Base-by-base conservation (phyloP, 2,113 vertebrate species). In the Verasper variegatus region DNA sequence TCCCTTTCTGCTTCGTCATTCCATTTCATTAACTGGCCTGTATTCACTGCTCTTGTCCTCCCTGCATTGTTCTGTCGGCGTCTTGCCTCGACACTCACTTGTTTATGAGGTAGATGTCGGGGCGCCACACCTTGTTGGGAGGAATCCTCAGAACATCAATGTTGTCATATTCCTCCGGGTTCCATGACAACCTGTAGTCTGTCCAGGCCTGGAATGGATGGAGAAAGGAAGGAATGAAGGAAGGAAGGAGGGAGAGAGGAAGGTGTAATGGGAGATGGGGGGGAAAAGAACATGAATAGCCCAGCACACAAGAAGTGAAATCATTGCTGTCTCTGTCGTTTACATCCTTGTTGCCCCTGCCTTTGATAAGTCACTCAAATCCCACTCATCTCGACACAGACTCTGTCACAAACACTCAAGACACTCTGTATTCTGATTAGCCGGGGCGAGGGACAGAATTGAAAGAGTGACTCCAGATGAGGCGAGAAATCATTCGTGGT, bases 51-150 rank as follows among this genome's bases (percentile, higher is more conserved):
- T 42, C 40, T 42, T 42, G 35, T 37, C 35, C 35, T 10, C 35
- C 35, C 35, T 37, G 35, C 10, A 37, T 37, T 9, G 35, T 37
- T 37, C 35, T 47, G 45, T 14, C 14, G 45, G 15, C 4, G 45
- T 47, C 45, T 47, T 17, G 13, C 12, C 45, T 47, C 9, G 26
- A 58, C 27, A 84, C 94, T 91, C 69, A 97, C 96, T 97, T 97
- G 93, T 97, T 97, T 59, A 96, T 93, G 9, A 97, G 95, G 86
- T 96, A 96, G 68, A 97, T 92, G 56, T 97, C 96, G 0, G 96
- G 96, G 47, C 94, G 95, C 97, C 96, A 97, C 64, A 97, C 94
- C 4, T 95, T 92, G 42, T 80, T 81, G 0, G 95, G 91, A 1
- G 93, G 86, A 67, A 97, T 88, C 64, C 96, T 90, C 10, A 97